Evolutionary conservation across 92 coral and sea anemone species (phyloP).

Genomic region (Palythoa caribaeorum): DNA sequence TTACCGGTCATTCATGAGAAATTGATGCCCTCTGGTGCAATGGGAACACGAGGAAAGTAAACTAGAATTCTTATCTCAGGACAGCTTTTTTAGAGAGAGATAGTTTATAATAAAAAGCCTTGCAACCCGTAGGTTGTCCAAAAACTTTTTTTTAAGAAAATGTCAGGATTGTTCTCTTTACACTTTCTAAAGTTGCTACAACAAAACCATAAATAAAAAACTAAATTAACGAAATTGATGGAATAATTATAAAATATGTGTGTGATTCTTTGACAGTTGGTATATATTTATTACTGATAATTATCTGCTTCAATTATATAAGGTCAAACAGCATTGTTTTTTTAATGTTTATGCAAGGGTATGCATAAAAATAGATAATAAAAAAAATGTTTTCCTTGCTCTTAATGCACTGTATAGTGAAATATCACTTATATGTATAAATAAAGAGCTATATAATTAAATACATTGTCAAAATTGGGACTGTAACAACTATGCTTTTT

Average conservation of each 20-base stretch:
- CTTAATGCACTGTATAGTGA: constrained; percentile 7
- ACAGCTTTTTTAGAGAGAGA: not conserved
- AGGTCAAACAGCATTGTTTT: constrained; percentile 7
- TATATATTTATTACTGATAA: constrained; percentile 1
- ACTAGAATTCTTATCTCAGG: not conserved
- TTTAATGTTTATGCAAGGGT: not conserved
- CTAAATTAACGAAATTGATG: not conserved
- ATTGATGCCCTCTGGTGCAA: too few relatives aligned
- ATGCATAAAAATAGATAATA: not conserved
- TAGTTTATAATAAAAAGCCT: not conserved
- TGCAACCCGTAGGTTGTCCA: not conserved
- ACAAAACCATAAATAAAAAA: not conserved
- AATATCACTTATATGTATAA: constrained; percentile 10
- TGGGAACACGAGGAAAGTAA: not conserved
- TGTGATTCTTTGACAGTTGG: constrained; percentile 23
- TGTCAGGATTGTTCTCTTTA: not conserved
- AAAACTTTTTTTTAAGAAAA: not conserved
- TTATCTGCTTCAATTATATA: not conserved
- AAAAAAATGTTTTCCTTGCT: constrained; percentile 7
- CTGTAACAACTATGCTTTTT: not conserved
- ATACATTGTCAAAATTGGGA: not conserved
- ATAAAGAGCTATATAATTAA: not conserved
- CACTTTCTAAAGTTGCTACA: not conserved
- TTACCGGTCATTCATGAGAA: too few relatives aligned
- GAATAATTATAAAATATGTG: not conserved